These are phyloP conservation scores for Heterocephalus glaber DNA, from an alignment of 2,113 vertebrate genomes.

Conservation along the genomic window DNA sequence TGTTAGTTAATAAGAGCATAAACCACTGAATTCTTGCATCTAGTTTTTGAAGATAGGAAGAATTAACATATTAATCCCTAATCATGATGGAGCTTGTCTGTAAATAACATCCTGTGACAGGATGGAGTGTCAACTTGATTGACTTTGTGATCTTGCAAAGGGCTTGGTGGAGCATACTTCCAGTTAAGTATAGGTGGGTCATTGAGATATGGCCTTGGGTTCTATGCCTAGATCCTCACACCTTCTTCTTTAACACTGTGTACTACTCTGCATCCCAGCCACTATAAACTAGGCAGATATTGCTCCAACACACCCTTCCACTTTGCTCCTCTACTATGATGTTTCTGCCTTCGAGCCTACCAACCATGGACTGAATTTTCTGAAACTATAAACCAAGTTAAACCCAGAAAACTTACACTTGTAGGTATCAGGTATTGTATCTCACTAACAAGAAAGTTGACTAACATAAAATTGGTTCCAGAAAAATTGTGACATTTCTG, in stretches of 20 bases:
- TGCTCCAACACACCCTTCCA: background rate
- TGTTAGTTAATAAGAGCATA: accelerated
- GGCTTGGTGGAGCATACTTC: background rate
- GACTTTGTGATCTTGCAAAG: background rate
- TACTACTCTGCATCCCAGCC: background rate
- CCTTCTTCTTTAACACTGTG: background rate
- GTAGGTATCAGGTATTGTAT: background rate
- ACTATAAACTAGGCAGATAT: background rate
- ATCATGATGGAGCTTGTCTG: background rate
- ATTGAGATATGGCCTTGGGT: too few relatives aligned
- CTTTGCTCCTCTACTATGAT: background rate
- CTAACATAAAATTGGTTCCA: background rate
- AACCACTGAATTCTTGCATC: background rate
- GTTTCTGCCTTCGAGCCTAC: background rate
- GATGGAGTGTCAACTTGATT: background rate
- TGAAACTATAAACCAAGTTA: background rate
- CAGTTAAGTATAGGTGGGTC: background rate
- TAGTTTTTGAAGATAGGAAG: background rate
- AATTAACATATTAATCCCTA: background rate
- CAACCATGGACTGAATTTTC: background rate
- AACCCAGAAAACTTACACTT: background rate
- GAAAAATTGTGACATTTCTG: background rate
- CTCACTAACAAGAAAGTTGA: background rate
- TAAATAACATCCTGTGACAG: background rate
- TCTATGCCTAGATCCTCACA: background rate